phyloP scores from a whole-genome alignment of 2,797 vertebrate genomes.

The Paguma larvata region DNA sequence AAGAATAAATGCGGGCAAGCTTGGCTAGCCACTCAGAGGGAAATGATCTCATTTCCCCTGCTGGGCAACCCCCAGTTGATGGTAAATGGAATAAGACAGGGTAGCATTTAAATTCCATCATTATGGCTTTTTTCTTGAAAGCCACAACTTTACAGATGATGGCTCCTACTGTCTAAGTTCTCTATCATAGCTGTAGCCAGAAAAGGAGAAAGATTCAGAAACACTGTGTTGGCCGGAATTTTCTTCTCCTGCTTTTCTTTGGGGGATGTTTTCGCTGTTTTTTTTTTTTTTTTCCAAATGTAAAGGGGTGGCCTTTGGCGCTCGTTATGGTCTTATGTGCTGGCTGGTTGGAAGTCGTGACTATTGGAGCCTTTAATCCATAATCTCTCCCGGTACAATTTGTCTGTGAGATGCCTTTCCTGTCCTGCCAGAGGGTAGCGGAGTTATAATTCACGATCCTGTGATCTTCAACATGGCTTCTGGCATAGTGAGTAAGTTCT shows the following conservation, averaged over 20 bases:
- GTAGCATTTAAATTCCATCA: slow-evolving; percentile 77
- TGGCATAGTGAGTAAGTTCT: slow-evolving; percentile 80
- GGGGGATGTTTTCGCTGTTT: background rate
- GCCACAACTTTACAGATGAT: slow-evolving; percentile 73
- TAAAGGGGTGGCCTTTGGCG: slow-evolving; percentile 58
- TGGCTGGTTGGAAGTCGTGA: slow-evolving; percentile 65
- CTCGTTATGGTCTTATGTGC: slow-evolving; percentile 42
- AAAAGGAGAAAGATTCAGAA: slow-evolving; percentile 62
- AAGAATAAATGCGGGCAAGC: slow-evolving; percentile 80
- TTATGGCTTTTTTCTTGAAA: slow-evolving; percentile 58
- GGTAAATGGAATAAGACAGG: slow-evolving; percentile 78
- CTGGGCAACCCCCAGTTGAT: slow-evolving; percentile 75
- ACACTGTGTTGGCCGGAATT: slow-evolving; percentile 40
- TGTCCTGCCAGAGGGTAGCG: slow-evolving; percentile 77
- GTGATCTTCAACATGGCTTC: slow-evolving; percentile 80
- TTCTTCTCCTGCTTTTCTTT: slow-evolving; percentile 44
- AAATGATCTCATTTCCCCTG: slow-evolving; percentile 83
- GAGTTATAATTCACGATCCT: slow-evolving; percentile 80
- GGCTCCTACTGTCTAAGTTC: slow-evolving; percentile 65
- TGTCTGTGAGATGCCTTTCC: slow-evolving; percentile 77
- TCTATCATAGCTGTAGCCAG: slow-evolving; percentile 59
- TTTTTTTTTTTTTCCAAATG: background rate
- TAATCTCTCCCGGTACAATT: slow-evolving; percentile 72
- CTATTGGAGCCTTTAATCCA: slow-evolving; percentile 74
- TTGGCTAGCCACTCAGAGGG: slow-evolving; percentile 61